Conservation (phyloP, 2,888 invertebrate genomes). For the Erebia epiphron region DNA sequence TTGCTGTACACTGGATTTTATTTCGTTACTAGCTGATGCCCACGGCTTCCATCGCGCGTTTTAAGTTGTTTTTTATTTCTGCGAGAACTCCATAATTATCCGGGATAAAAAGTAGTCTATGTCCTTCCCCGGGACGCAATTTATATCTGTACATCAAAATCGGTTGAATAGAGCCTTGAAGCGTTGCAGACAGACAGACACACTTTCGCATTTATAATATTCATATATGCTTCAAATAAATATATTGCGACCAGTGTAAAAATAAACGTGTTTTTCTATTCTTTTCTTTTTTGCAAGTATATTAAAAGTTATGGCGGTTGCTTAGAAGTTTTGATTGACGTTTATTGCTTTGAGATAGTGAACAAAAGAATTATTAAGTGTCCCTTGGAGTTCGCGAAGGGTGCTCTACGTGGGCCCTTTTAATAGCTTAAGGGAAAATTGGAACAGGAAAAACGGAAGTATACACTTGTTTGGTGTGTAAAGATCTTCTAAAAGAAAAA, state of each 20-base stretch:
- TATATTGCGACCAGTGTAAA: background rate
- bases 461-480: background rate
- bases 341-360: conserved; percentile 21
- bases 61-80: too few relatives aligned
- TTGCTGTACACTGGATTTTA: background rate
- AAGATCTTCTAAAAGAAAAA: background rate
- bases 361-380: conserved; percentile 22
- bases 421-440: conserved; percentile 18
- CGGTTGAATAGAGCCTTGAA: too few relatives aligned
- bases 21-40: too few relatives aligned
- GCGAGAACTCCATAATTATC: too few relatives aligned
- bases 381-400: conserved; percentile 11
- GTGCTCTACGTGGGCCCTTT: conserved; percentile 13
- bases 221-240: background rate
- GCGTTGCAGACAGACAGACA: too few relatives aligned
- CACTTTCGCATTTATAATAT: too few relatives aligned
- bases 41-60: too few relatives aligned
- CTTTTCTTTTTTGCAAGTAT: background rate
- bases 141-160: too few relatives aligned
- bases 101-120: too few relatives aligned
- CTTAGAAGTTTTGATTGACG: conserved; percentile 19
- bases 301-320: conserved; percentile 21
- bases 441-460: conserved; percentile 14
- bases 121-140: too few relatives aligned
- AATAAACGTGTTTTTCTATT: background rate